A percentile compares a stretch with the other conserved stretches of the same genome.
Conservation (phyloP, 2,888 invertebrate species). For the Girardia tigrina region DNA sequence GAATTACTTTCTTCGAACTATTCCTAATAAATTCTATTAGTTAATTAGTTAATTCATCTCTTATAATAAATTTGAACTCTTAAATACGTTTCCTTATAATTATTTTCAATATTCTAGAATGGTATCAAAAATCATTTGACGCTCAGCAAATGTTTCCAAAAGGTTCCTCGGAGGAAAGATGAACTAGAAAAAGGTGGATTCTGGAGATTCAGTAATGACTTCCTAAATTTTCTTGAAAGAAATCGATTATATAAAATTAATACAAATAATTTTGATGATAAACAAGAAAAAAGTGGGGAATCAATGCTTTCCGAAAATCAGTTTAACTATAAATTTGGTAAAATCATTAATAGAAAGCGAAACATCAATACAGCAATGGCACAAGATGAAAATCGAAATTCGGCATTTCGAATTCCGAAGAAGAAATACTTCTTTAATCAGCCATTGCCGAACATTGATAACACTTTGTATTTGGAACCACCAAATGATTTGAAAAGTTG, state of each 20-base stretch:
- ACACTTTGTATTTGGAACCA: too few species aligned
- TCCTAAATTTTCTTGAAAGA: conserved; percentile 4
- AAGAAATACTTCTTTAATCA: not conserved
- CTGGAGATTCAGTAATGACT: conserved; percentile 6
- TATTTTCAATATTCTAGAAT: not conserved
- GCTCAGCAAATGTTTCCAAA: not conserved
- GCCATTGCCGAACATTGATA: not conserved
- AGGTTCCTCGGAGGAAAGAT: not conserved
- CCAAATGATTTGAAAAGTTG: too few species aligned
- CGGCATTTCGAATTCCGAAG: conserved; percentile 16
- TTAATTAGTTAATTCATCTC: too few species aligned
- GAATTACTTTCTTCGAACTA: too few species aligned
- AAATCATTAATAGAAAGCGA: not conserved
- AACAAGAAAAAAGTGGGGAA: not conserved
- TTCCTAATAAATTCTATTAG: too few species aligned
- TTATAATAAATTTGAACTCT: too few species aligned
- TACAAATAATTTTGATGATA: not conserved
- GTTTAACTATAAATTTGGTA: not conserved
- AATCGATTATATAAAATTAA: not conserved
- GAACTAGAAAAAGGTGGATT: conserved; percentile 4
- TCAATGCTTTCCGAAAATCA: not conserved
- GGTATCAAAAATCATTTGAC: conserved; percentile 13
- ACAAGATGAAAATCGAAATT: not conserved
- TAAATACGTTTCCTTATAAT: too few species aligned
- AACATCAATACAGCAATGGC: not conserved